A percentile compares a stretch with the other conserved stretches of the same genome.
Evolutionary conservation across 2,797 vertebrate species (phyloP).

Genomic region (Vespertilio murinus): DNA sequence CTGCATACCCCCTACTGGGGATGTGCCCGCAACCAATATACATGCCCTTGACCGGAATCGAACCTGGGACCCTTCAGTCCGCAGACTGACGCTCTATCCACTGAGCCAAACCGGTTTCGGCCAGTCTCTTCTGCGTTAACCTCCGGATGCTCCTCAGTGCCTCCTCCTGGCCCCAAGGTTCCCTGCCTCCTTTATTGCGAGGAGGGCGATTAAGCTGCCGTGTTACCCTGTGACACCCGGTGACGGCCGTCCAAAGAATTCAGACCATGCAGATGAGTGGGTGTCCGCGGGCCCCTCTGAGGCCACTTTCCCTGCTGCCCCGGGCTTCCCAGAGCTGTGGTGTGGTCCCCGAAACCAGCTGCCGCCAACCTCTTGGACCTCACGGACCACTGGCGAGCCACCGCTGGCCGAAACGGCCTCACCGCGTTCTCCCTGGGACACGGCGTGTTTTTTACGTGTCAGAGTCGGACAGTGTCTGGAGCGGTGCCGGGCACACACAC

Average conservation of each 20-base stretch:
- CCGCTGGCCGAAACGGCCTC: too few relatives aligned
- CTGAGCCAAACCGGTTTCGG: too few relatives aligned
- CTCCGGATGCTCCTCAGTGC: too few relatives aligned
- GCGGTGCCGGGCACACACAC: neutral
- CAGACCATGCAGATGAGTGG: neutral
- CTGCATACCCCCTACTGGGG: too few relatives aligned
- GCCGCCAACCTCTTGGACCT: too few relatives aligned
- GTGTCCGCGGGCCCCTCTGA: neutral
- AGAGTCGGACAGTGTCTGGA: neutral
- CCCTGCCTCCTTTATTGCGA: neutral
- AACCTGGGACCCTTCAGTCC: too few relatives aligned
- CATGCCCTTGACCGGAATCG: too few relatives aligned
- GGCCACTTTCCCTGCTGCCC: neutral
- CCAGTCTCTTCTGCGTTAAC: neutral
- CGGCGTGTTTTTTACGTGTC: too few relatives aligned
- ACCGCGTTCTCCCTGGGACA: rapidly evolving
- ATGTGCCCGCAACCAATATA: too few relatives aligned
- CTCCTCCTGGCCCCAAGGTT: rapidly evolving
- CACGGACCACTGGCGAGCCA: too few relatives aligned
- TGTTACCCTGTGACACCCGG: neutral
- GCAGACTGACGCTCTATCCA: too few relatives aligned
- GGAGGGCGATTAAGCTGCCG: neutral
- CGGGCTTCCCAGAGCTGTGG: neutral
- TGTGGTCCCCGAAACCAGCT: too few relatives aligned
- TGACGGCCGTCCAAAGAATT: neutral